phyloP scores from a whole-genome alignment of 2,888 invertebrate species.

The Agrochola lota region DNA sequence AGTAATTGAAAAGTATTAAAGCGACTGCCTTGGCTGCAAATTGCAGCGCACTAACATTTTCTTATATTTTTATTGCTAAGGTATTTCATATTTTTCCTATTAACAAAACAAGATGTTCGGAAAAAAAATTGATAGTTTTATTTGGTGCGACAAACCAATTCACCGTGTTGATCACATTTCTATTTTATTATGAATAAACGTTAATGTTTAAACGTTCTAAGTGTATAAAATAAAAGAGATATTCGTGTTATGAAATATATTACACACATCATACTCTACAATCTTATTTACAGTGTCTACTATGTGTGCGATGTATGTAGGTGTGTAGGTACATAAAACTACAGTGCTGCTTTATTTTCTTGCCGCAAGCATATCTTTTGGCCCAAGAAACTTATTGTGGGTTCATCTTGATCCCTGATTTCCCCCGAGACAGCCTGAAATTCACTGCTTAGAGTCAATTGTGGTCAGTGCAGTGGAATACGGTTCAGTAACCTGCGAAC shows the following conservation, averaged over 20 bases:
- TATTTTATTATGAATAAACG: too few relatives aligned
- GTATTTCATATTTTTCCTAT: neutral
- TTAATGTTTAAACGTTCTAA: neutral
- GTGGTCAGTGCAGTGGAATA: constrained; percentile 71
- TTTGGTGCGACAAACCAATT: neutral
- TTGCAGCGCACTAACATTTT: constrained; percentile 6
- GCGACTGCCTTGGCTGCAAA: neutral
- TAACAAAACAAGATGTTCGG: neutral
- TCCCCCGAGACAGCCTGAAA: constrained; percentile 71
- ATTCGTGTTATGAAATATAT: neutral
- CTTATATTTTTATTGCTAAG: constrained; percentile 4
- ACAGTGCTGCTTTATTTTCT: constrained; percentile 61
- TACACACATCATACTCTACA: neutral
- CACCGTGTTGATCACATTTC: too few relatives aligned
- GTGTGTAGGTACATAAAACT: constrained; percentile 46
- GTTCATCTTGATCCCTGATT: constrained; percentile 72
- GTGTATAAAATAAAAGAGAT: neutral
- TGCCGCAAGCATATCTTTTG: constrained; percentile 68
- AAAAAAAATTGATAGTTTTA: neutral
- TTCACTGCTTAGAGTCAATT: constrained; percentile 74
- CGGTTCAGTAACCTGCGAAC: constrained; percentile 40
- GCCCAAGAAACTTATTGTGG: constrained; percentile 71
- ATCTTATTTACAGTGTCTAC: constrained; percentile 12
- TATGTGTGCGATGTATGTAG: constrained; percentile 25
- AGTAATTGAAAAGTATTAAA: constrained; percentile 39